Evolutionary conservation across 2,797 vertebrate genomes (phyloP).

Genomic region (Tangara arthus): DNA sequence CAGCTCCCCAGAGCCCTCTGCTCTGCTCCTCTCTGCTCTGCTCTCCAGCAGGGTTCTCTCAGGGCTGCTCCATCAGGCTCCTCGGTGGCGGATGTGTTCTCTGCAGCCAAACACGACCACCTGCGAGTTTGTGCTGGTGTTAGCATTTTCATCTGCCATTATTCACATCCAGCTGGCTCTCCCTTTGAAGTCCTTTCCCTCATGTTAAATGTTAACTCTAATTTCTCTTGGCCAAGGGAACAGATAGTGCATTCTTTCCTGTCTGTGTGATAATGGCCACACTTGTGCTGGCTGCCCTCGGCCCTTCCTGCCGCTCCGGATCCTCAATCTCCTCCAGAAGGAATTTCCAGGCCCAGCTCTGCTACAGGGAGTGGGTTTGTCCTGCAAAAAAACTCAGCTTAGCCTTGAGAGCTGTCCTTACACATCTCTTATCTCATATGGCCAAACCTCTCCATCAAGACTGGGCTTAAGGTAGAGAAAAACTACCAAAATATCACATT

Average conservation of each 20-base stretch:
- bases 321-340: background rate
- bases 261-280: constrained; percentile 62
- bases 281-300: constrained; percentile 27
- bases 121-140: constrained; percentile 71
- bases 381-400: background rate
- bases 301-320: constrained; percentile 23
- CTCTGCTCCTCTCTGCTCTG: no score
- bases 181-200: constrained; percentile 75
- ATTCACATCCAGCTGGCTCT: constrained; percentile 69
- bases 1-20: background rate
- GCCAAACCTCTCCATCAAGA: background rate
- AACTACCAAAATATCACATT: fast-evolving
- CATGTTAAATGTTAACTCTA: constrained; percentile 70
- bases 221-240: constrained; percentile 67
- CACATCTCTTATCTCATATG: fast-evolving
- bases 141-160: constrained; percentile 67
- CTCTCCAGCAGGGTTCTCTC: background rate
- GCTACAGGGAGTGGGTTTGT: background rate
- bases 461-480: background rate
- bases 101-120: constrained; percentile 63
- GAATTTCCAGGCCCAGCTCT: background rate
- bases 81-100: background rate
- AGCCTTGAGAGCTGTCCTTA: background rate
- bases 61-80: background rate
- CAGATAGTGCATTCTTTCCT: constrained; percentile 65